Percentiles rank a stretch among this genome's conserved stretches.
phyloP scores from a whole-genome alignment of 2,888 invertebrate species.

The Stictocephala bisonia region DNA sequence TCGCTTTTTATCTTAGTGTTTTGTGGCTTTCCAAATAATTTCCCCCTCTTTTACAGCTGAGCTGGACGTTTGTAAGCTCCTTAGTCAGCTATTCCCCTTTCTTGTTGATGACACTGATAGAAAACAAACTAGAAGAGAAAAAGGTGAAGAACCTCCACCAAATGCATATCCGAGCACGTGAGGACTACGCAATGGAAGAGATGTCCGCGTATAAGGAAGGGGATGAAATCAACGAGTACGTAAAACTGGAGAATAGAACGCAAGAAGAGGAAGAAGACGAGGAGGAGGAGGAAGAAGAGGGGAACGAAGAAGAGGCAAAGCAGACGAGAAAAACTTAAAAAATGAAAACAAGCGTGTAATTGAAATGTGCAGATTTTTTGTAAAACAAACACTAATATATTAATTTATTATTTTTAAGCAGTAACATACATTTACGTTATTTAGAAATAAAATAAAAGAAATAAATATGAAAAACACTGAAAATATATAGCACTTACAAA shows the following conservation, averaged over 20 bases:
- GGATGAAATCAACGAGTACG: background rate
- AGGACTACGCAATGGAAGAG: constrained; percentile 14
- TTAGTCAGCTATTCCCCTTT: constrained; percentile 6
- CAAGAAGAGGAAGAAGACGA: background rate
- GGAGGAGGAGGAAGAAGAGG: background rate
- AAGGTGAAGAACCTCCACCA: background rate
- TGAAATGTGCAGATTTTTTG: background rate
- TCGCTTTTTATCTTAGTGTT: no score
- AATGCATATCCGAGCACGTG: background rate
- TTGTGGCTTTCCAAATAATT: no score
- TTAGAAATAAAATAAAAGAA: no score
- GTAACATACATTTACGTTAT: no score
- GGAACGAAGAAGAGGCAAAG: background rate
- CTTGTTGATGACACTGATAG: background rate
- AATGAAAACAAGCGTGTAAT: background rate
- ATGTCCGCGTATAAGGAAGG: constrained; percentile 16
- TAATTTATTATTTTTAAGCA: no score
- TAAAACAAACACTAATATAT: no score
- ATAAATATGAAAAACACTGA: no score
- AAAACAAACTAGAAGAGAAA: constrained; percentile 8
- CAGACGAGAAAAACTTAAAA: background rate
- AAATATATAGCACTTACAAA: no score
- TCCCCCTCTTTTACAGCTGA: background rate
- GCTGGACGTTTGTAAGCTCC: background rate
- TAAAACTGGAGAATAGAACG: background rate